A percentile compares a stretch with the other conserved stretches of the same genome.
Evolutionary conservation across 2,797 vertebrate genomes (phyloP).

Genomic region (Champsocephalus esox): DNA sequence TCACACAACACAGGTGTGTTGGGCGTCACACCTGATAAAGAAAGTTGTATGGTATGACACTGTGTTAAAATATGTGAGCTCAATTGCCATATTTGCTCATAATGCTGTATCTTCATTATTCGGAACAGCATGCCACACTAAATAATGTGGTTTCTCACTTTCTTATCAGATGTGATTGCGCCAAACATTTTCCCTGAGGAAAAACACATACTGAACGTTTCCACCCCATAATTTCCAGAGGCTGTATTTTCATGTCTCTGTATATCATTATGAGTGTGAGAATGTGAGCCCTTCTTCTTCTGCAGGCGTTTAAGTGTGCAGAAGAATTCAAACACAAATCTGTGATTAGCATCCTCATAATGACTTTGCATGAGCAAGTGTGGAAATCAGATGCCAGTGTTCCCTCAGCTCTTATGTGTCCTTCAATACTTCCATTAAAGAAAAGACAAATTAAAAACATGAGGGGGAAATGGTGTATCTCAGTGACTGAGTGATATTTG

Average conservation of each 20-base stretch:
- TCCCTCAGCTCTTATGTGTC: slow-evolving; percentile 31
- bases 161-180: slow-evolving; percentile 46
- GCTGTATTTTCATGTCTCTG: slow-evolving; percentile 48
- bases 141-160: slow-evolving; percentile 39
- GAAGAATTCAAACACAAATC: slow-evolving; percentile 28
- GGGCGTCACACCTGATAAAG: slow-evolving; percentile 41
- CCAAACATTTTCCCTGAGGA: slow-evolving; percentile 36
- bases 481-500: slow-evolving; percentile 62
- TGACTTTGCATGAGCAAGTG: slow-evolving; percentile 9
- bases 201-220: slow-evolving; percentile 47
- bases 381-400: slow-evolving; percentile 44
- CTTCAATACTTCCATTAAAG: slow-evolving; percentile 50
- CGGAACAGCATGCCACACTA: slow-evolving; percentile 17
- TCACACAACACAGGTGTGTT: slow-evolving; percentile 60
- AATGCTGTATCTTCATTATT: slow-evolving; percentile 40
- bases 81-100: slow-evolving; percentile 20
- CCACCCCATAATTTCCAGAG: slow-evolving; percentile 55
- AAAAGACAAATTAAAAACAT: slow-evolving; percentile 59
- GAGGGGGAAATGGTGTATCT: slow-evolving; percentile 58
- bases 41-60: slow-evolving; percentile 34
- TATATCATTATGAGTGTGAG: slow-evolving; percentile 47
- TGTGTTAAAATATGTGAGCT: slow-evolving; percentile 3
- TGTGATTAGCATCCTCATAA: slow-evolving; percentile 7
- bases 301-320: slow-evolving; percentile 35
- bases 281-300: slow-evolving; percentile 19